phyloP scores from a whole-genome alignment of 2,113 vertebrate species.

The Gallinago media region DNA sequence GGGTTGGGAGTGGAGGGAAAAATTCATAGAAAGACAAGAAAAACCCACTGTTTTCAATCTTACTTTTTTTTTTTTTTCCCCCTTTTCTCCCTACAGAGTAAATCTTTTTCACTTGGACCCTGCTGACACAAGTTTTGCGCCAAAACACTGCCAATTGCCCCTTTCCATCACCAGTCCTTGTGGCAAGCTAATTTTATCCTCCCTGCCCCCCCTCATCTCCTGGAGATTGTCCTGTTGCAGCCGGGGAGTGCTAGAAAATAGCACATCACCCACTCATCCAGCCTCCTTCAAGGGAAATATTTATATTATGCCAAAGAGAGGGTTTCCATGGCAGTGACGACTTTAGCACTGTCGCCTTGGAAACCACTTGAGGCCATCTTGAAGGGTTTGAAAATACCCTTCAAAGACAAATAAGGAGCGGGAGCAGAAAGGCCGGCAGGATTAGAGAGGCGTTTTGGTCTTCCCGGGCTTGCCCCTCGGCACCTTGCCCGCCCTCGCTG shows the following conservation, averaged over 20 bases:
- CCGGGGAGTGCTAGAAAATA: slow-evolving; percentile 74
- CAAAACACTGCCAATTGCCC: slow-evolving; percentile 3
- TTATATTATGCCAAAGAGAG: slow-evolving; percentile 80
- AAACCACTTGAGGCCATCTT: slow-evolving; percentile 79
- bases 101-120: not conserved
- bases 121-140: not conserved
- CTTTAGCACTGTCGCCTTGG: slow-evolving; percentile 73
- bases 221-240: slow-evolving; percentile 56
- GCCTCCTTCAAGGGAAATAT: slow-evolving; percentile 80
- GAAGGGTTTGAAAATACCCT: slow-evolving; percentile 69
- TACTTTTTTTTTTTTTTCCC: not conserved
- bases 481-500: rapidly evolving
- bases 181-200: slow-evolving; percentile 62
- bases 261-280: slow-evolving; percentile 77
- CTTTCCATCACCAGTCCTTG: not conserved
- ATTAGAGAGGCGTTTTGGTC: rapidly evolving
- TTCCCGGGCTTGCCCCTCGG: not conserved
- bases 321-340: slow-evolving; percentile 84
- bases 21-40: not conserved
- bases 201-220: not conserved
- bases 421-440: not conserved
- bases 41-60: not conserved
- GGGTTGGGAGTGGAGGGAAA: not conserved
- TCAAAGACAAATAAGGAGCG: slow-evolving; percentile 78
- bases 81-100: not conserved